Conservation (phyloP, 2,797 vertebrate genomes). For the Benthosema pterotum region DNA sequence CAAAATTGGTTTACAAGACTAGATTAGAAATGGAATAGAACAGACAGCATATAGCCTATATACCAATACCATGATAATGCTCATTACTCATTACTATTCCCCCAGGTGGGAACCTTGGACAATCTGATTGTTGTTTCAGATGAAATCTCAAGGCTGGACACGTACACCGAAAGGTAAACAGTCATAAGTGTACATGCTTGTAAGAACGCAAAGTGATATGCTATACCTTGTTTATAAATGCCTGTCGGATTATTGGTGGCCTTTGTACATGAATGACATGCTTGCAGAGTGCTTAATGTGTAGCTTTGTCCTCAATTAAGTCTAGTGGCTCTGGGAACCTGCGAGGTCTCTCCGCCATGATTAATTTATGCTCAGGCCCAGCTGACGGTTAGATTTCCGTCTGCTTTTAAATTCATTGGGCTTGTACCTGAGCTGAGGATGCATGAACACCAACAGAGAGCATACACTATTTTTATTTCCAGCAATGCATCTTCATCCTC, state of each 20-base stretch:
- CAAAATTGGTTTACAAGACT: not conserved
- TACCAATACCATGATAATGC: conserved; percentile 2
- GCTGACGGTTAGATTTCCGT: conserved; percentile 54
- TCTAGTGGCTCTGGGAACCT: conserved; percentile 35
- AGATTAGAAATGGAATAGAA: not conserved
- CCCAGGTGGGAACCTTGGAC: conserved; percentile 93
- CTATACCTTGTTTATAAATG: not conserved
- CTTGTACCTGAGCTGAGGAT: conserved; percentile 26
- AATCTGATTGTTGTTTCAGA: conserved; percentile 91
- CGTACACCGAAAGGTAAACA: conserved; percentile 89
- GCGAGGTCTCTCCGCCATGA: conserved; percentile 44
- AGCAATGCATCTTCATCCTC: not conserved
- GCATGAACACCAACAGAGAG: not conserved
- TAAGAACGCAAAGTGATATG: not conserved
- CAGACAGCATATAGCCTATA: conserved; percentile 2
- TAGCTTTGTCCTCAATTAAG: conserved; percentile 40
- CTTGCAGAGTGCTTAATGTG: conserved; percentile 9
- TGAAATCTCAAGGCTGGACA: conserved; percentile 90
- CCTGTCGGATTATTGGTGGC: not conserved
- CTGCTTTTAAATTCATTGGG: conserved; percentile 59
- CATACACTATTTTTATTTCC: not conserved
- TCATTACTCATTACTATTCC: conserved; percentile 29
- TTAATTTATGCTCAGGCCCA: conserved; percentile 60
- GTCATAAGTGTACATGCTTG: not conserved
- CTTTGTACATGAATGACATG: not conserved